Percentiles rank a stretch among this genome's conserved stretches.
phyloP scores from a whole-genome alignment of 2,113 vertebrate species.

The Monarcha castaneiventris region DNA sequence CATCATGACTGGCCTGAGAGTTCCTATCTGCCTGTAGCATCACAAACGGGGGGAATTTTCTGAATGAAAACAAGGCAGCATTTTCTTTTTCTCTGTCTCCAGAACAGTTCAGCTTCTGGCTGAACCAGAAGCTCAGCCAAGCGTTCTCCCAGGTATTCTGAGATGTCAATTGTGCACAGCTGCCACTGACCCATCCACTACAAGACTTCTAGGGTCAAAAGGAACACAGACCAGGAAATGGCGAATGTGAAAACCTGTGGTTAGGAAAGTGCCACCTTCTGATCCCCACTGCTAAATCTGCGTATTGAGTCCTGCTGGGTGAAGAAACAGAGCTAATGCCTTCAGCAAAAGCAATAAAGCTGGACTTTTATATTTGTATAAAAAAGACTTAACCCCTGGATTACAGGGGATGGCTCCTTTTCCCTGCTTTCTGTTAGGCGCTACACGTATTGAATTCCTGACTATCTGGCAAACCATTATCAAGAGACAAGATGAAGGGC shows the following conservation, averaged over 20 bases:
- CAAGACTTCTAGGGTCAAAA: not conserved
- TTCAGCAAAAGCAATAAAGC: not conserved
- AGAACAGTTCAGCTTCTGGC: too few species aligned
- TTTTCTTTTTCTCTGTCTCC: not conserved
- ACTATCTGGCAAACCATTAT: not conserved
- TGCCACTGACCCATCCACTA: not conserved
- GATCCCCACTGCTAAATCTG: not conserved
- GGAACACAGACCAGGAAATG: not conserved
- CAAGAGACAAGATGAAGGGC: not conserved
- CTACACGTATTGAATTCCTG: fast-evolving
- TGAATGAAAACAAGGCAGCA: not conserved
- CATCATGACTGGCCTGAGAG: not conserved
- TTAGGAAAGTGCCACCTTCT: not conserved
- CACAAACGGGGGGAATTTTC: not conserved
- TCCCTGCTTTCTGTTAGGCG: not conserved
- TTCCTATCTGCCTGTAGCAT: not conserved
- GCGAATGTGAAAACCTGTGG: not conserved
- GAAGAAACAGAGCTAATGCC: not conserved
- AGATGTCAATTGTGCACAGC: not conserved
- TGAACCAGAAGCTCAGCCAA: not conserved
- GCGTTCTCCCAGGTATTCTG: not conserved
- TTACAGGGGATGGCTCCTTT: not conserved
- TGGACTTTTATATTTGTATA: not conserved
- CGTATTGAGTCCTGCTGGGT: not conserved
- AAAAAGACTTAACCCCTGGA: not conserved